phyloP scores from a whole-genome alignment of 2,888 invertebrate species.

The Melolontha melolontha region DNA sequence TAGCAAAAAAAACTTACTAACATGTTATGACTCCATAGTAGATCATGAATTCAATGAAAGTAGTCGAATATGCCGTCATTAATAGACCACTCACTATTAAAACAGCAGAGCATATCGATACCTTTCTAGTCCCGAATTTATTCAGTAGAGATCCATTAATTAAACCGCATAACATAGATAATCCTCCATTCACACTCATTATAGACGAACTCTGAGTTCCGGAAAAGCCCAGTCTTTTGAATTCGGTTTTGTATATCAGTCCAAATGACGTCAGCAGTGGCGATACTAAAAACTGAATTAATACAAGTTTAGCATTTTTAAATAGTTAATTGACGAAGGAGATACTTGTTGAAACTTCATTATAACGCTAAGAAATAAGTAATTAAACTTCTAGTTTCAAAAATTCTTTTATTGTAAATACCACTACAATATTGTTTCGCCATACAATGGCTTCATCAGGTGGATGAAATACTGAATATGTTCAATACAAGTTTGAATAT shows the following conservation, averaged over 20 bases:
- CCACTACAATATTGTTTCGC: too few relatives aligned
- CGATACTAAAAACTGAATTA: conserved; percentile 64
- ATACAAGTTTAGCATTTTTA: conserved; percentile 2
- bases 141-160: conserved; percentile 71
- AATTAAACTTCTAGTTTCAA: too few relatives aligned
- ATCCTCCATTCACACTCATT: conserved; percentile 72
- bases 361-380: too few relatives aligned
- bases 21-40: conserved; percentile 74
- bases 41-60: conserved; percentile 70
- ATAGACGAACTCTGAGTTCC: conserved; percentile 71
- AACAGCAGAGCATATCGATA: conserved; percentile 69
- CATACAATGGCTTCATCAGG: too few relatives aligned
- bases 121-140: conserved; percentile 72
- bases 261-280: conserved; percentile 74
- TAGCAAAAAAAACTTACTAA: conserved; percentile 53
- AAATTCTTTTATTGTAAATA: too few relatives aligned
- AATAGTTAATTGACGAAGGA: too few relatives aligned
- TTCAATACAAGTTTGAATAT: too few relatives aligned
- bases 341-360: too few relatives aligned
- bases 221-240: conserved; percentile 67
- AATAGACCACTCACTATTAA: conserved; percentile 68
- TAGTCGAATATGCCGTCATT: conserved; percentile 67
- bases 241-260: conserved; percentile 72
- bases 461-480: too few relatives aligned
- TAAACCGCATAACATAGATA: conserved; percentile 73